Conservation (phyloP, 2,113 vertebrate genomes). For the Bos javanicus region DNA sequence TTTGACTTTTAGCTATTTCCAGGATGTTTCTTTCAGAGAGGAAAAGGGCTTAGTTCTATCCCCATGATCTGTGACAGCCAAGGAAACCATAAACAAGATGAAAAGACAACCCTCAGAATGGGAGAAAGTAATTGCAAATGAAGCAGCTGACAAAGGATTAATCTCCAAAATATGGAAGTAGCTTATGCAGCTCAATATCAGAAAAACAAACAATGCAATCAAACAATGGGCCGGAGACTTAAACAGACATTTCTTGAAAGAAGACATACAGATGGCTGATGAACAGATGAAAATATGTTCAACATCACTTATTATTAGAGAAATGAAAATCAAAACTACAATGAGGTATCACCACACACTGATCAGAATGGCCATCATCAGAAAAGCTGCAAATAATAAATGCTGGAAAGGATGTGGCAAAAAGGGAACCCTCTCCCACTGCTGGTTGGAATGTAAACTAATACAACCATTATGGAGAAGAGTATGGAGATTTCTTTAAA, state of each 20-base stretch:
- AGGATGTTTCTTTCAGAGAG: conserved; percentile 14
- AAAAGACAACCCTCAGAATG: background rate
- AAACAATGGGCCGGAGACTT: background rate
- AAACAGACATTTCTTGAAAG: background rate
- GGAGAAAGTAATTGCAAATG: background rate
- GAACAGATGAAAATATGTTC: background rate
- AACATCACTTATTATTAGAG: background rate
- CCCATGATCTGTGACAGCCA: background rate
- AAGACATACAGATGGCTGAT: background rate
- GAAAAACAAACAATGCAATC: background rate
- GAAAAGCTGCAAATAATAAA: background rate
- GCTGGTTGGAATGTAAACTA: background rate
- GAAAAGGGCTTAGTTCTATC: conserved; percentile 8
- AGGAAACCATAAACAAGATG: background rate
- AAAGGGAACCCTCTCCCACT: background rate
- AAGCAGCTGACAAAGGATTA: background rate
- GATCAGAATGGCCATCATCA: background rate
- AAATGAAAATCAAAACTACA: background rate
- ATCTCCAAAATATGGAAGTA: background rate
- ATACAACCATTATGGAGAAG: background rate
- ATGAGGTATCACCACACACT: background rate
- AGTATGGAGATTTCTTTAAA: background rate
- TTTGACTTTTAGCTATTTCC: conserved; percentile 51
- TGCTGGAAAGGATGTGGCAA: background rate
- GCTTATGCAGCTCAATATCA: background rate